Evolutionary conservation across 2,113 vertebrate genomes (phyloP), one percentile per base, ranked within the genome.

Genomic region (Telmatochromis brichardi): DNA sequence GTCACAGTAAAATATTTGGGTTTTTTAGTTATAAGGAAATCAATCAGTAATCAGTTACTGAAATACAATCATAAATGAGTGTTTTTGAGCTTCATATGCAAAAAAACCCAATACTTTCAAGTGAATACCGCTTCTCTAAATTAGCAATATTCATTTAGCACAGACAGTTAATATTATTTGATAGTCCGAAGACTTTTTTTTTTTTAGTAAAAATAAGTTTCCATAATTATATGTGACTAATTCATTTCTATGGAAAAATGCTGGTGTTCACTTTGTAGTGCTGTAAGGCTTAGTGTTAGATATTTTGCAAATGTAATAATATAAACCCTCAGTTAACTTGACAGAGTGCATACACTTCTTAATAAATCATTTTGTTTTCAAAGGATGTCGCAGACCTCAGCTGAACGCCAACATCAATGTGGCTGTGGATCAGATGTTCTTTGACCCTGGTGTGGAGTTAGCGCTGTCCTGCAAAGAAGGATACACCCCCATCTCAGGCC

Each of bases 371-470:
- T 88, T 60, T 90, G 17, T 95, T 55, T 4, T 95, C 94, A 17
- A 93, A 98, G 98, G 94, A 7, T 99, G 98, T 82, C 35, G 83
- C 7, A 95, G 90, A 37, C 98, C 98, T 13, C 91, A 93, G 9
- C 60, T 95, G 12, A 8, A 90, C 11, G 88, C 78, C 0, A 96
- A 96, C 87, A 92, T 97, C 76, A 87, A 84, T 0, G 12, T 96
- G 1, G 7, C 58, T 0, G 94, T 92, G 1, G 42, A 96, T 11
- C 97, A 97, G 91, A 68, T 19, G 1, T 92, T 45, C 87, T 99
- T 96, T 3, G 89, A 86, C 0, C 95, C 96, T 2, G 98, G 98
- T 1, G 95, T 93, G 4, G 81, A 90, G 85, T 81, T 97, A 3
- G 14, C 28, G 0, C 97, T 98, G 42, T 79, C 84, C 35, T 99